A percentile compares a stretch with the other conserved stretches of the same genome.
Evolutionary conservation across 1,140 invertebrate species (phyloP).

Genomic region (Ctenoplectra terminalis): DNA sequence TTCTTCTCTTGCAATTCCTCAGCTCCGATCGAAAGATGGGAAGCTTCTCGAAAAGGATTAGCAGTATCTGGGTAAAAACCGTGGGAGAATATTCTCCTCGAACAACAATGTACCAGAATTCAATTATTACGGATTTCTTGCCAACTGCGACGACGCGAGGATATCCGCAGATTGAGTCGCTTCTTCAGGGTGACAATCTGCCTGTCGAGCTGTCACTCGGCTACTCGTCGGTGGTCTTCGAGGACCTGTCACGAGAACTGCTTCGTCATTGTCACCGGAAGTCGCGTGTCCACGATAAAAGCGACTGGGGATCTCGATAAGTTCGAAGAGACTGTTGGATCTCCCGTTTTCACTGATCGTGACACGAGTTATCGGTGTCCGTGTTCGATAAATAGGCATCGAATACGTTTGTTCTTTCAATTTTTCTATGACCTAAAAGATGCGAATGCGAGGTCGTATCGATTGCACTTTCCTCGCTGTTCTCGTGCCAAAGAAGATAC

Average conservation of each 20-base stretch:
- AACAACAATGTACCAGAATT: background rate
- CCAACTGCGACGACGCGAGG: background rate
- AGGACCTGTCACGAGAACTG: constrained; percentile 46
- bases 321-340: background rate
- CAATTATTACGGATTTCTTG: constrained; percentile 1
- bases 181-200: constrained; percentile 56
- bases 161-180: constrained; percentile 42
- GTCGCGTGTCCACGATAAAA: constrained; percentile 37
- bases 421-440: background rate
- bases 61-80: background rate
- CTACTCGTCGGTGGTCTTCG: constrained; percentile 57
- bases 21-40: background rate
- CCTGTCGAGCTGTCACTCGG: constrained; percentile 48
- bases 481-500: background rate
- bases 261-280: constrained; percentile 67
- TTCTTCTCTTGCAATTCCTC: too few relatives aligned
- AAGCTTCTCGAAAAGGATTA: background rate
- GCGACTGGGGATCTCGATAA: constrained; percentile 26
- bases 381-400: too few relatives aligned
- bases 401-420: background rate
- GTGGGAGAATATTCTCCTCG: background rate
- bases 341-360: constrained; percentile 28
- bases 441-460: background rate
- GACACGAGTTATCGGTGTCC: background rate
- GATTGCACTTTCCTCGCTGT: background rate